Percentiles rank a stretch among this genome's conserved stretches.
Conservation (phyloP, 2,888 invertebrate species). For the Aplocera efformata region DNA sequence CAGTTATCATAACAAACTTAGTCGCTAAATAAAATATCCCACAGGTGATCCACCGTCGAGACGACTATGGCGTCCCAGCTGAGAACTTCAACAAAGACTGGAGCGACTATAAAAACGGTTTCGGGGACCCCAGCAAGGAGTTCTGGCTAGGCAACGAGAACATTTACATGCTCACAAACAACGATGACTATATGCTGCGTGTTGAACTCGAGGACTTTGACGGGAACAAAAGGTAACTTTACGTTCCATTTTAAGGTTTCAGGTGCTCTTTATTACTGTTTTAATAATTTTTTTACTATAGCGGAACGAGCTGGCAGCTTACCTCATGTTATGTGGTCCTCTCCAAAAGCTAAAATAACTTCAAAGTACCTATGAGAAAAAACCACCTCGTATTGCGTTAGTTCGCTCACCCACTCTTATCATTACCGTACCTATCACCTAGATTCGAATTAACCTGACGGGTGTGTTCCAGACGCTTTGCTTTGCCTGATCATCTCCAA, state of each 20-base stretch:
- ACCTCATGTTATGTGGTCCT: no score
- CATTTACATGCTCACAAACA: constrained; percentile 95
- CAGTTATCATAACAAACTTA: not conserved
- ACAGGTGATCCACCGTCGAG: constrained; percentile 93
- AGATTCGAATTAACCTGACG: no score
- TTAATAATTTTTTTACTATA: no score
- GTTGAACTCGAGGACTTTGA: constrained; percentile 96
- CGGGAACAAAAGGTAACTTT: constrained; percentile 89
- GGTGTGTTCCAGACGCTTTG: no score
- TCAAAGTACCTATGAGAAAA: no score
- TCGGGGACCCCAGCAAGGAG: constrained; percentile 93
- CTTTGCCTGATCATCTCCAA: no score
- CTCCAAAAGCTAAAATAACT: no score
- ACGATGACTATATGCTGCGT: constrained; percentile 92
- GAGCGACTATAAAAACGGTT: constrained; percentile 96
- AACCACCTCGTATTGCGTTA: no score
- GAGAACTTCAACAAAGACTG: constrained; percentile 96
- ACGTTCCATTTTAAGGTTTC: no score
- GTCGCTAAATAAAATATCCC: not conserved
- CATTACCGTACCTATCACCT: no score
- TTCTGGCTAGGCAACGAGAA: constrained; percentile 97
- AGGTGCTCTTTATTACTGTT: not conserved
- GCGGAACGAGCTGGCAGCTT: no score
- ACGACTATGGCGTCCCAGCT: constrained; percentile 91
- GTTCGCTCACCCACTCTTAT: no score